Percentiles rank a stretch among this genome's conserved stretches.
phyloP scores from a whole-genome alignment of 30 jellyfish, hydroid and myxozoan species.

The Aurelia sp. region DNA sequence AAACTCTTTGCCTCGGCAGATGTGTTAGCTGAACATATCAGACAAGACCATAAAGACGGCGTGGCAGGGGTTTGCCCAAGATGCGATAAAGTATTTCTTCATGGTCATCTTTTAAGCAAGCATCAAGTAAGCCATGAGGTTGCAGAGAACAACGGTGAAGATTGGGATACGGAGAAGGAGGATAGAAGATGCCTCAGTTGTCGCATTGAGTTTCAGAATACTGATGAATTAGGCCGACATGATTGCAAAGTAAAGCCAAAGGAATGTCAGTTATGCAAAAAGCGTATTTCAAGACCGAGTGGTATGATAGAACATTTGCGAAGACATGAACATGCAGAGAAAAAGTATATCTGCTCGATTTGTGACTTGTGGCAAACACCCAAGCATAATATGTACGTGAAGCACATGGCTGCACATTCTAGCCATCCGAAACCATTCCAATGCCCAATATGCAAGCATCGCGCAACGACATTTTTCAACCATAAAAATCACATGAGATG shows the following conservation, averaged over 20 bases:
- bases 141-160: background rate
- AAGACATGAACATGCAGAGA: background rate
- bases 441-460: conserved; percentile 11
- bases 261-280: conserved; percentile 17
- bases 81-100: background rate
- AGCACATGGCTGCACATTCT: conserved; percentile 35
- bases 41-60: background rate
- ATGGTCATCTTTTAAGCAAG: conserved; percentile 1
- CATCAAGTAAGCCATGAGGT: background rate
- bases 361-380: conserved; percentile 5
- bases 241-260: background rate
- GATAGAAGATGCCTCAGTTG: conserved; percentile 17
- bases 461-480: background rate
- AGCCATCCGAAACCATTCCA: conserved; percentile 28
- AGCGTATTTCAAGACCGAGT: background rate
- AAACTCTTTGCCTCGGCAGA: background rate
- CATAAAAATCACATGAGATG: conserved; percentile 5
- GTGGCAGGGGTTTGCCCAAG: background rate
- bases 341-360: background rate
- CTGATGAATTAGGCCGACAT: conserved; percentile 12
- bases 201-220: background rate
- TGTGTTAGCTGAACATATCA: background rate
- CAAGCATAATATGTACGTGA: background rate
- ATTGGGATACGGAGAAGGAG: conserved; percentile 12
- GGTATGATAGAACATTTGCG: background rate